A percentile compares a stretch with the other conserved stretches of the same genome.
phyloP scores from a whole-genome alignment of 1,140 invertebrate species.

The Diabrotica virgifera region DNA sequence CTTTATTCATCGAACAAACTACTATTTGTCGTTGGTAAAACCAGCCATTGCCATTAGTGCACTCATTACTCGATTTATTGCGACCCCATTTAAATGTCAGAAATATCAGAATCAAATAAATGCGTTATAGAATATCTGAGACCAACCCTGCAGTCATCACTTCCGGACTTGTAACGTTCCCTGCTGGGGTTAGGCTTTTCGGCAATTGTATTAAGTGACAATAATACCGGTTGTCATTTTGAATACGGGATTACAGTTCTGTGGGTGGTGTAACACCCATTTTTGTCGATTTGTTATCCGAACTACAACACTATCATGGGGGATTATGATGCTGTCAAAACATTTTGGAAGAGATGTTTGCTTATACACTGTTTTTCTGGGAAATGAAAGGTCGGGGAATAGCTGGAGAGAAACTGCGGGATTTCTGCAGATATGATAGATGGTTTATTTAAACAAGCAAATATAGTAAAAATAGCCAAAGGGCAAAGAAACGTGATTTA shows the following conservation, averaged over 20 bases:
- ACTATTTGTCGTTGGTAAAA: too few relatives aligned
- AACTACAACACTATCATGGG: background rate
- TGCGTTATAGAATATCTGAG: too few relatives aligned
- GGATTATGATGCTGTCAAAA: background rate
- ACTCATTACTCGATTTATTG: too few relatives aligned
- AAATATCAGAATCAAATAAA: too few relatives aligned
- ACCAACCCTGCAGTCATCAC: background rate
- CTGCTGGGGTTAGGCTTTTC: background rate
- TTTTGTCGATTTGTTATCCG: background rate
- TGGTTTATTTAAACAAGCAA: too few relatives aligned
- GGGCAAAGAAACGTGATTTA: too few relatives aligned
- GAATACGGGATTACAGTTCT: constrained; percentile 2
- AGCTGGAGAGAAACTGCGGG: background rate
- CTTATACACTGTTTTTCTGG: background rate
- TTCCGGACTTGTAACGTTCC: background rate
- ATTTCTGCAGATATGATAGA: background rate
- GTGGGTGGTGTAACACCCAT: background rate
- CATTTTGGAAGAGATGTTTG: background rate
- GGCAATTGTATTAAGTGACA: constrained; percentile 2
- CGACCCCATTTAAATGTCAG: too few relatives aligned
- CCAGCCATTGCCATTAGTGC: too few relatives aligned
- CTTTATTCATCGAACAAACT: too few relatives aligned
- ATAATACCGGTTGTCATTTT: constrained; percentile 1
- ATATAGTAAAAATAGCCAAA: too few relatives aligned
- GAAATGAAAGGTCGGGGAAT: background rate